Conservation (phyloP, 2,888 invertebrate species). For the Acanthosoma haemorrhoidale region DNA sequence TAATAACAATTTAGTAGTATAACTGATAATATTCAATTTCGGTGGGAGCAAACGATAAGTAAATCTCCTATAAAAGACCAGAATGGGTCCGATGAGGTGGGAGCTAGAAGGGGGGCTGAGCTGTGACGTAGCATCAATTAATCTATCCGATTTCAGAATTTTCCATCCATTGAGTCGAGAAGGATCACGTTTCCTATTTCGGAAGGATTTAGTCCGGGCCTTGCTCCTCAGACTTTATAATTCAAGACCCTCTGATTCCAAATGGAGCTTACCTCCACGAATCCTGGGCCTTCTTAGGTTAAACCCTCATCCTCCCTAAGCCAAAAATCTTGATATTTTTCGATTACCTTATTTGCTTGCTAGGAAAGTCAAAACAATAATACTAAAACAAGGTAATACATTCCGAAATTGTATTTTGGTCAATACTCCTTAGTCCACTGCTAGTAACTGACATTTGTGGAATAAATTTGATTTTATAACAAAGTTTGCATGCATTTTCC, state of each 20-base stretch:
- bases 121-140: slow-evolving; percentile 8
- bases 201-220: neutral
- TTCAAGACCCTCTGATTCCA: slow-evolving; percentile 9
- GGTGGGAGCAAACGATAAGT: too few relatives aligned
- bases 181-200: slow-evolving; percentile 12
- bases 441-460: too few relatives aligned
- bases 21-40: too few relatives aligned
- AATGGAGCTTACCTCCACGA: neutral
- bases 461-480: too few relatives aligned
- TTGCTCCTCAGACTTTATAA: slow-evolving; percentile 3
- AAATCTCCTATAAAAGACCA: too few relatives aligned
- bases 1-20: too few relatives aligned
- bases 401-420: too few relatives aligned
- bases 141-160: slow-evolving; percentile 9
- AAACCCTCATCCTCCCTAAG: slow-evolving; percentile 1
- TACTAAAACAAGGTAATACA: too few relatives aligned
- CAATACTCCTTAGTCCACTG: too few relatives aligned
- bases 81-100: too few relatives aligned
- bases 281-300: neutral
- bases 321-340: slow-evolving; percentile 10
- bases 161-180: neutral
- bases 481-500: too few relatives aligned
- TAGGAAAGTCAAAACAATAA: too few relatives aligned
- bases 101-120: neutral
- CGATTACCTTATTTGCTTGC: neutral